phyloP scores from a whole-genome alignment of 2,888 invertebrate species.

The Torymus tubicola region DNA sequence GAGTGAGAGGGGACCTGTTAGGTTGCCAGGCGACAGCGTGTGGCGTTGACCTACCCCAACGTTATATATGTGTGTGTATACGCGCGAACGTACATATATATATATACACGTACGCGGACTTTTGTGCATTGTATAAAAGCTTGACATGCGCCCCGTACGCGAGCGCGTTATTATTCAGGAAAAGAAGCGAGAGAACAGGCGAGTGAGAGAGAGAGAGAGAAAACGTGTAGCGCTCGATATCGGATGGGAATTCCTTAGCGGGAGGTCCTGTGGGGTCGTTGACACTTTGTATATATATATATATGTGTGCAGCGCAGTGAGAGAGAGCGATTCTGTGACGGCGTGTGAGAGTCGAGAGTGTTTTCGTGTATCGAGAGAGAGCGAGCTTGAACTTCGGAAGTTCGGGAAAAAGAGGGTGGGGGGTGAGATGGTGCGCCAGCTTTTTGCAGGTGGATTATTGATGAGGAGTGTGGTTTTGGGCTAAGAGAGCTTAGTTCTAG shows the following conservation, averaged over 20 bases:
- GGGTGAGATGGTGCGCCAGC: background rate
- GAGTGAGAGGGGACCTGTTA: background rate
- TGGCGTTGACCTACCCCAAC: too few relatives aligned
- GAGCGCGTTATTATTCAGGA: conserved; percentile 3
- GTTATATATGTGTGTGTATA: too few relatives aligned
- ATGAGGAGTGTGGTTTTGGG: too few relatives aligned
- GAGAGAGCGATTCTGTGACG: too few relatives aligned
- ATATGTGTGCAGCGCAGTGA: too few relatives aligned
- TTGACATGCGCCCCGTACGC: background rate
- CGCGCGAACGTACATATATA: too few relatives aligned
- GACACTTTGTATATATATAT: too few relatives aligned
- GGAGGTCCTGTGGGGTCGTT: background rate
- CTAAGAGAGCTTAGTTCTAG: too few relatives aligned
- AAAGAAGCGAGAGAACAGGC: background rate
- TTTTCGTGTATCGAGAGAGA: conserved; percentile 14
- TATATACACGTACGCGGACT: background rate
- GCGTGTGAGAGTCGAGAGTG: background rate
- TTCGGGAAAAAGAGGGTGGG: background rate
- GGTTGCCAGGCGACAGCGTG: background rate
- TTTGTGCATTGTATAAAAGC: conserved; percentile 12
- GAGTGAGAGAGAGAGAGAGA: too few relatives aligned
- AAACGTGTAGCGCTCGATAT: conserved; percentile 34
- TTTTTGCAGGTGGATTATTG: too few relatives aligned
- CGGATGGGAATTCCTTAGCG: conserved; percentile 37
- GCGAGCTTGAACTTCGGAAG: conserved; percentile 38